Evolutionary conservation across 2,113 vertebrate genomes (phyloP).

Genomic region (Brachirus orientalis): DNA sequence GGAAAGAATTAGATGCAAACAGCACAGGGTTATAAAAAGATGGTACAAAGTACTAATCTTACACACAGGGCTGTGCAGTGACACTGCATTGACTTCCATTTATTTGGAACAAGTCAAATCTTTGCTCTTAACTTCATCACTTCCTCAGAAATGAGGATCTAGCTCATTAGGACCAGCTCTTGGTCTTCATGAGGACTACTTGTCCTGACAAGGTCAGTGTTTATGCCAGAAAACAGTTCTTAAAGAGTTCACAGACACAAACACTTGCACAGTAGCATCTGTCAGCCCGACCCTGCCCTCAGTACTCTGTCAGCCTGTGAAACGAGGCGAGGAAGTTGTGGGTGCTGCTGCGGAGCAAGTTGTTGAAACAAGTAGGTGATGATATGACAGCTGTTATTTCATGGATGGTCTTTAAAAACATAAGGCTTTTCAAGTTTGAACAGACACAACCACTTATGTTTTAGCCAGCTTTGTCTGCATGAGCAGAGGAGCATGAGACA

Average conservation of each 20-base stretch:
- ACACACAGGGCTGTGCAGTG: too few relatives aligned
- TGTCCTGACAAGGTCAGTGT: too few relatives aligned
- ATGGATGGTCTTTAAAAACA: constrained; percentile 31
- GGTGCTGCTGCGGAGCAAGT: neutral
- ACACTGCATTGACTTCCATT: too few relatives aligned
- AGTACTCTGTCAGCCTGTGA: neutral
- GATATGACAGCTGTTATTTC: constrained; percentile 47
- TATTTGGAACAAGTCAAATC: too few relatives aligned
- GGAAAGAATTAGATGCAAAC: too few relatives aligned
- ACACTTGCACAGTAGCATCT: constrained; percentile 12
- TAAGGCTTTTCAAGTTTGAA: constrained; percentile 42
- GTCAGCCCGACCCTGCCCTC: constrained; percentile 5
- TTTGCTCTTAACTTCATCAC: too few relatives aligned
- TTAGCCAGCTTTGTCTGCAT: constrained; percentile 8
- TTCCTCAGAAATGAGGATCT: too few relatives aligned
- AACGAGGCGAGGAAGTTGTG: neutral
- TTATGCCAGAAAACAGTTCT: too few relatives aligned
- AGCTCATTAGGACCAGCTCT: too few relatives aligned
- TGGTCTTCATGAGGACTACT: too few relatives aligned
- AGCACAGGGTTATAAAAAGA: too few relatives aligned
- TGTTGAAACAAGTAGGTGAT: constrained; percentile 32
- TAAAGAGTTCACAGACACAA: neutral
- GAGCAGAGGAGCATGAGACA: constrained; percentile 22
- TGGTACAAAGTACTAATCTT: too few relatives aligned
- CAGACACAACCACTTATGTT: constrained; percentile 32